Conservation (phyloP, 2,113 vertebrate species). For the Myiopsitta monachus region DNA sequence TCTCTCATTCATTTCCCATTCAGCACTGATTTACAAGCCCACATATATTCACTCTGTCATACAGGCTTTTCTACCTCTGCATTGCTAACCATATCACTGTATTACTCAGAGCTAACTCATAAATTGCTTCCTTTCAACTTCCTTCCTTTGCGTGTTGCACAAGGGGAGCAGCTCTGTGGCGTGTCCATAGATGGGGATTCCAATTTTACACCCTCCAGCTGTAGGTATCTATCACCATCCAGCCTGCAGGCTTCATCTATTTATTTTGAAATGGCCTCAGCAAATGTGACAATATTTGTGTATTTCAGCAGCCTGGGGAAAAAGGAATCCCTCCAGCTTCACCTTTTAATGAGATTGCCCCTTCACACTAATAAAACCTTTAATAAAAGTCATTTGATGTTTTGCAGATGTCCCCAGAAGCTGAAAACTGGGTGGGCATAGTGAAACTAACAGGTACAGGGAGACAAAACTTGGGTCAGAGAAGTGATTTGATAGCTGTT, state of each 20-base stretch:
- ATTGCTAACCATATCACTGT: constrained; percentile 28
- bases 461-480: not conserved
- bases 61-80: constrained; percentile 40
- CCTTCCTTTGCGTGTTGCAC: constrained; percentile 61
- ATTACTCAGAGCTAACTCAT: constrained; percentile 61
- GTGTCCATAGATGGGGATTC: not conserved
- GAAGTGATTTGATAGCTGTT: not conserved
- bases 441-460: not conserved
- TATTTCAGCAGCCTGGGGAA: not conserved
- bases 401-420: not conserved
- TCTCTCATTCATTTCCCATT: not conserved
- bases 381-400: not conserved
- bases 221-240: not conserved
- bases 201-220: constrained; percentile 53
- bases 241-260: not conserved
- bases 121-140: constrained; percentile 71
- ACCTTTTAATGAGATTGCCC: not conserved
- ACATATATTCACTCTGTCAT: not conserved
- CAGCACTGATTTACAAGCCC: constrained; percentile 20
- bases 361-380: not conserved
- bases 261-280: constrained; percentile 9
- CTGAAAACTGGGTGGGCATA: not conserved
- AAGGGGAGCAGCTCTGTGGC: constrained; percentile 5
- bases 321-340: not conserved
- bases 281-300: constrained; percentile 8